Conservation (phyloP, 2,888 invertebrate species). For the Tridacna gigas region DNA sequence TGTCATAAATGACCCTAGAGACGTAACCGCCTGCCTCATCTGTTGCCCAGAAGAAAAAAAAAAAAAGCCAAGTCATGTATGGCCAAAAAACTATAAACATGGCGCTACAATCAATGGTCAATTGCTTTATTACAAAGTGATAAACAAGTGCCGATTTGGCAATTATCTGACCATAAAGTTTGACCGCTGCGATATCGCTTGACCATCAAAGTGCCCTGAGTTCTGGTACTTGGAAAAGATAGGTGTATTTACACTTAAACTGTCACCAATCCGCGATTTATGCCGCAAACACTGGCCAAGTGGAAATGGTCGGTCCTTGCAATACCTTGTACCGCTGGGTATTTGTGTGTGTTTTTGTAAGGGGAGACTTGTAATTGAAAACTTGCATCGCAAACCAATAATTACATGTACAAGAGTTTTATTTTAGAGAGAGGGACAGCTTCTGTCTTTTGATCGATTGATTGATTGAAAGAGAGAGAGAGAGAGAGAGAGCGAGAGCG, state of each 20-base stretch:
- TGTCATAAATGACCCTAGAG: constrained; percentile 35
- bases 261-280: constrained; percentile 18
- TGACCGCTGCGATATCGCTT: constrained; percentile 43
- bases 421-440: too few relatives aligned
- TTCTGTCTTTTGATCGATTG: too few relatives aligned
- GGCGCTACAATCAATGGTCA: constrained; percentile 27
- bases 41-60: background rate
- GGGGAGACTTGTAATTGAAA: too few relatives aligned
- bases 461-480: too few relatives aligned
- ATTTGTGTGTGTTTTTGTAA: too few relatives aligned
- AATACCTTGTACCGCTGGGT: constrained; percentile 21
- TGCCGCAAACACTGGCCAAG: background rate
- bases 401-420: too few relatives aligned
- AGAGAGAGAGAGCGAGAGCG: too few relatives aligned
- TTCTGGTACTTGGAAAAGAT: constrained; percentile 19
- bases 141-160: constrained; percentile 23
- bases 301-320: constrained; percentile 12
- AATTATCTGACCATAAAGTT: constrained; percentile 49
- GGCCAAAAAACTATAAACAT: background rate
- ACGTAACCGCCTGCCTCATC: background rate
- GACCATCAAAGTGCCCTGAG: constrained; percentile 29
- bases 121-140: constrained; percentile 26
- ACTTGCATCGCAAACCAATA: too few relatives aligned
- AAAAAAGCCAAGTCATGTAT: constrained; percentile 22
- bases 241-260: constrained; percentile 18